Percentiles rank a stretch among this genome's conserved stretches.
Evolutionary conservation across 2,113 vertebrate species (phyloP).

Genomic region (Macquaria ambigua): DNA sequence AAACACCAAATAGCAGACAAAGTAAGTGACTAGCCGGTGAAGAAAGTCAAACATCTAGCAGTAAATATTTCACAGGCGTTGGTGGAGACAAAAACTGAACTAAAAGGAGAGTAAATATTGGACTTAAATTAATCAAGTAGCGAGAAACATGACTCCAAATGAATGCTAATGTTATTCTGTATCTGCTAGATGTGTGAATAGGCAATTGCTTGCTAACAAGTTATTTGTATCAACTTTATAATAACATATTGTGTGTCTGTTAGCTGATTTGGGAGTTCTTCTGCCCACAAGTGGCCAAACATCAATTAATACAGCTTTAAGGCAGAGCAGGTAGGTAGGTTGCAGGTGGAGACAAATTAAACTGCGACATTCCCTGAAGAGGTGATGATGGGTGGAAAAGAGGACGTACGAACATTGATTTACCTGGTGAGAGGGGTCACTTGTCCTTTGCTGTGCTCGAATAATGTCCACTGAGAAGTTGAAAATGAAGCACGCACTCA

Average conservation of each 20-base stretch:
- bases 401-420: conserved; percentile 23
- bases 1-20: neutral
- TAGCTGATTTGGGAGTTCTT: neutral
- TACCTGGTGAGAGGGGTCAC: conserved; percentile 13
- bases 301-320: neutral
- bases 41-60: neutral
- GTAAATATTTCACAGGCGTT: neutral
- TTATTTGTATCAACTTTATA: neutral
- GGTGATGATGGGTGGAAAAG: conserved; percentile 2
- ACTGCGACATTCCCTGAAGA: conserved; percentile 25
- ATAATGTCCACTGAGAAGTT: conserved; percentile 48
- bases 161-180: neutral
- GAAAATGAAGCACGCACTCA: conserved; percentile 42
- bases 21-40: neutral
- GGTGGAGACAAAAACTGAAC: neutral
- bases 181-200: neutral
- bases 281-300: neutral
- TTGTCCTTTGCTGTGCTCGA: conserved; percentile 25
- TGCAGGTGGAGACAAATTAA: conserved; percentile 17
- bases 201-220: neutral
- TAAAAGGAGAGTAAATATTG: neutral
- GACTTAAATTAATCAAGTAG: neutral
- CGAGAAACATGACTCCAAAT: neutral
- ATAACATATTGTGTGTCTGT: neutral
- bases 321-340: neutral